Base-by-base conservation (phyloP, 2,797 vertebrate species). In the Cossypha caffra region DNA sequence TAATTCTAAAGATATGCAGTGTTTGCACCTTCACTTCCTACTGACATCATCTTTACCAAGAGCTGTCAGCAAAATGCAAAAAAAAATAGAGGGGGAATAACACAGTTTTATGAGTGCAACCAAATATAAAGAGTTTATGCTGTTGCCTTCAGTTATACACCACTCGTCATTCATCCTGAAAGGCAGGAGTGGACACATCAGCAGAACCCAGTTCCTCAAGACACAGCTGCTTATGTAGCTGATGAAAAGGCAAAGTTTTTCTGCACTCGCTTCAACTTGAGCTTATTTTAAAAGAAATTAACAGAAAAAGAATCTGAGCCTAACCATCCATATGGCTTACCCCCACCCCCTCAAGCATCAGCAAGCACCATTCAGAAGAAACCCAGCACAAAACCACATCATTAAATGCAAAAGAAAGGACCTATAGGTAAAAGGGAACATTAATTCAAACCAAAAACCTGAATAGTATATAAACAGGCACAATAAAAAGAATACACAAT, bases 61-160 rank as follows among this genome's bases (percentile, higher is more conserved):
- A 90, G 63, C 55, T 92, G 78, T 61, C 86, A 96, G 84, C 81
- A 92, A 96, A 94, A 82, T 19, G 29, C 52, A 92, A 81, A 90
- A 63, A 63, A 63, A 82, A 79, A 37, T 0, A 38, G 43, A 59
- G 20, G 1, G 6, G 6, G n/a, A 90, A 83, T 67, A 89, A 55
- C 40, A 72, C 16, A 81, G 28, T 59, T 55, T 91, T 80, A 83
- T 91, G 64, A 93, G 78, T 1, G 3, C 58, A 78, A 83, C 73
- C 69, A 78, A 88, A 96, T 81, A 72, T 72, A 35, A 75, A 64
- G 62, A 83, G 66, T 91, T 90, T 55, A 54, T 3, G 6, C 54
- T 69, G 47, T 25, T 92, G 85, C 85, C 85, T 90, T 91, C 87
- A 86, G 73, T 86, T 59, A 50, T 29, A 3, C 51, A 91, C 26